phyloP scores from a whole-genome alignment of 2,888 invertebrate genomes.

The Suillia variegata region DNA sequence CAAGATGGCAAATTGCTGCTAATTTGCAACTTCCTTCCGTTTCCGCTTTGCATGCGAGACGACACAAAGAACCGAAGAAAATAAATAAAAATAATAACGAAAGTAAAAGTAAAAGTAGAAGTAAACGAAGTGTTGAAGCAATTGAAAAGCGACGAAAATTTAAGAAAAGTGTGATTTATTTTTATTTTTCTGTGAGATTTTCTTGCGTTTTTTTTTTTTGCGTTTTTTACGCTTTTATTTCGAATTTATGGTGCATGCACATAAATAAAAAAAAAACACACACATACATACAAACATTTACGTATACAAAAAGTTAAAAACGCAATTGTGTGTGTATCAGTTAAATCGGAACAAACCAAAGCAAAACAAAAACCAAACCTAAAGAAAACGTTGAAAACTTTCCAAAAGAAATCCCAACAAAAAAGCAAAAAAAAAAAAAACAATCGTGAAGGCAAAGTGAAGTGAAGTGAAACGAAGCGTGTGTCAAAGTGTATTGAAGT shows the following conservation, averaged over 20 bases:
- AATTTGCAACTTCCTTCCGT: slow-evolving; percentile 1
- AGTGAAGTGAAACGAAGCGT: background rate
- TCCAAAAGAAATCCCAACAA: background rate
- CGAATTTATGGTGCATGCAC: too few relatives aligned
- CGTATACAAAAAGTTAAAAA: background rate
- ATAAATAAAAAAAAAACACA: too few relatives aligned
- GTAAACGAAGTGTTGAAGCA: too few relatives aligned
- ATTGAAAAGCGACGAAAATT: too few relatives aligned
- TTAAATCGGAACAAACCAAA: background rate
- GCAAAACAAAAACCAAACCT: background rate
- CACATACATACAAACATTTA: background rate
- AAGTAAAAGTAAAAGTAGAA: too few relatives aligned
- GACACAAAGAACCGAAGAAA: background rate
- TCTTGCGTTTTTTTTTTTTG: background rate
- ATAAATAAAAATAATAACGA: background rate
- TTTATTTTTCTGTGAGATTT: background rate
- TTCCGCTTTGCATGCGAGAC: background rate
- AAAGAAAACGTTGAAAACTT: background rate
- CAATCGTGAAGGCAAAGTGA: too few relatives aligned
- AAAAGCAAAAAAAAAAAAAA: too few relatives aligned
- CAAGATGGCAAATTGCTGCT: background rate
- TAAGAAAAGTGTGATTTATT: background rate
- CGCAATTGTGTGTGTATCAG: background rate
- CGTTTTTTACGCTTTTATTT: too few relatives aligned
- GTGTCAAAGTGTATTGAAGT: background rate